A percentile compares a stretch with the other conserved stretches of the same genome.
Evolutionary conservation across 2,797 vertebrate species (phyloP).

Genomic region (Taenioides sp.): DNA sequence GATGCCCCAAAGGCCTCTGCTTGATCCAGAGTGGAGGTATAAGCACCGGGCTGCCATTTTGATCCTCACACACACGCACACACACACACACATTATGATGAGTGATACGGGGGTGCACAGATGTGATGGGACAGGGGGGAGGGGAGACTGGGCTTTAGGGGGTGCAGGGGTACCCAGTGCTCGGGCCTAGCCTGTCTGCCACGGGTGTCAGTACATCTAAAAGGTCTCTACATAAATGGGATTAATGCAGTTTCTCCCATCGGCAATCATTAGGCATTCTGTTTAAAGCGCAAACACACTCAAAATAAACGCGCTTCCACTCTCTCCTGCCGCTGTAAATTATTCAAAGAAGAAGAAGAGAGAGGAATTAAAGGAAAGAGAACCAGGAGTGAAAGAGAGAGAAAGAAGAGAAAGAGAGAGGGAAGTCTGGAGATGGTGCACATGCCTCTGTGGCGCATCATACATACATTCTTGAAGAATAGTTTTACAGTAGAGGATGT

Average conservation of each 20-base stretch:
- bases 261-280: conserved; percentile 84
- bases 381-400: conserved; percentile 22
- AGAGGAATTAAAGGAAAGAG: conserved; percentile 65
- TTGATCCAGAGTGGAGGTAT: conserved; percentile 67
- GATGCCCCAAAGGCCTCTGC: conserved; percentile 69
- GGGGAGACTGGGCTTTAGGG: conserved; percentile 56
- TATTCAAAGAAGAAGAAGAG: conserved; percentile 74
- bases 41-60: conserved; percentile 59
- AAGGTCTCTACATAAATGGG: conserved; percentile 82
- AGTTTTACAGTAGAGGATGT: conserved; percentile 57
- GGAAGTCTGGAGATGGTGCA: conserved; percentile 4
- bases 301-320: conserved; percentile 80
- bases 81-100: conserved; percentile 24
- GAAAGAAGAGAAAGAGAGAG: conserved; percentile 32
- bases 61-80: conserved; percentile 37
- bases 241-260: conserved; percentile 82
- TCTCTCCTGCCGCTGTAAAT: conserved; percentile 77
- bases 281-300: conserved; percentile 81
- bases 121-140: conserved; percentile 51
- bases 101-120: conserved; percentile 58
- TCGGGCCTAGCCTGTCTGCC: conserved; percentile 66
- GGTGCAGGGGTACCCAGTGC: conserved; percentile 49
- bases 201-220: conserved; percentile 80
- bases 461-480: conserved; percentile 60
- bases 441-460: conserved; percentile 41